Conservation (phyloP, 1,140 invertebrate genomes). For the Tetraneura akinire region DNA sequence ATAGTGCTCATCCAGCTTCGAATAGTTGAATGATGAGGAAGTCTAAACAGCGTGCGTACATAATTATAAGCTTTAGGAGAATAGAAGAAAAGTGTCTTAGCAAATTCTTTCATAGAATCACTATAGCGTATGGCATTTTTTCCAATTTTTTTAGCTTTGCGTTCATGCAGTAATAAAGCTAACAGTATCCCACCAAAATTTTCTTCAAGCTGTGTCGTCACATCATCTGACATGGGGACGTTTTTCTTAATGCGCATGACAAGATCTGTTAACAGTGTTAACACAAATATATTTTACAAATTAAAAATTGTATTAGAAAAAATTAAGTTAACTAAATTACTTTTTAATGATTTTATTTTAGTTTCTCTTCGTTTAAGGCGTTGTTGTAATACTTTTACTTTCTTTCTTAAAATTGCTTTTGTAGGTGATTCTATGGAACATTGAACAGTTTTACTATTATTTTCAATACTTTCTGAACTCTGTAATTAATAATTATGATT, state of each 20-base stretch:
- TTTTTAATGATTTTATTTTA: background rate
- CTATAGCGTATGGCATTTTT: background rate
- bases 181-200: background rate
- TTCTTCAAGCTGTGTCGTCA: background rate
- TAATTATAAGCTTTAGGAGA: background rate
- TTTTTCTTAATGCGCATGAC: background rate
- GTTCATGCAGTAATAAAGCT: background rate
- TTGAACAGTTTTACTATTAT: background rate
- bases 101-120: background rate
- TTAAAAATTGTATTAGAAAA: background rate
- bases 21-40: too few species aligned
- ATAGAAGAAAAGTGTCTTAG: background rate
- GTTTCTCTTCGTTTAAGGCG: background rate
- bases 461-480: background rate
- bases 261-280: background rate
- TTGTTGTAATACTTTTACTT: constrained; percentile 1
- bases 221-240: background rate
- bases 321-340: background rate
- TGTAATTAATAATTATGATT: background rate
- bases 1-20: too few species aligned
- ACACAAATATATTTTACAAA: background rate
- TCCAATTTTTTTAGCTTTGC: background rate
- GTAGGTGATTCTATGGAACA: background rate
- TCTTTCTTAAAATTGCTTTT: background rate
- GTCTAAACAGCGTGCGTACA: background rate